Percentiles rank a stretch among this genome's conserved stretches.
Conservation (phyloP, 2,113 vertebrate species). For the Ammodytes marinus region DNA sequence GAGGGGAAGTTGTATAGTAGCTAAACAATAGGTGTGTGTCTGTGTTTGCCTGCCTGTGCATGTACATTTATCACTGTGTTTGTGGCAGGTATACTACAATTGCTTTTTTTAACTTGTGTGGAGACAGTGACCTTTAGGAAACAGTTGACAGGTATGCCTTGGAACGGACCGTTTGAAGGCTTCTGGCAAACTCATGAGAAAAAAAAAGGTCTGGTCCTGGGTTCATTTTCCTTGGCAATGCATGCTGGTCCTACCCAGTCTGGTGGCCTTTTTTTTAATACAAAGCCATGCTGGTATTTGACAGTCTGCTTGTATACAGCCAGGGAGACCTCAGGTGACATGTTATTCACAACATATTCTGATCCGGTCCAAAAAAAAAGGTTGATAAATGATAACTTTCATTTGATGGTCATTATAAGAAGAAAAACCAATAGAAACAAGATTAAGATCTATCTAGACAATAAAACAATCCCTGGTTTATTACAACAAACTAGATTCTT, state of each 20-base stretch:
- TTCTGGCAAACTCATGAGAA: constrained; percentile 24
- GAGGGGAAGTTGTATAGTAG: background rate
- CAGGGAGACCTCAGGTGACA: constrained; percentile 8
- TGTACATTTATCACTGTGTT: background rate
- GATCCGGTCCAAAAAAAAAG: background rate
- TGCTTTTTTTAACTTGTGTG: background rate
- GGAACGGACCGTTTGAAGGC: constrained; percentile 41
- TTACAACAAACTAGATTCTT: background rate
- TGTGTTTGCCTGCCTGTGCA: background rate
- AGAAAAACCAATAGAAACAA: background rate
- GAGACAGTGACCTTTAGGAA: constrained; percentile 27
- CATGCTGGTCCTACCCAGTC: constrained; percentile 24
- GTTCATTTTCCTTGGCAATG: constrained; percentile 68
- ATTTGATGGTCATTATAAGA: background rate
- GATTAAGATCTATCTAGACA: background rate
- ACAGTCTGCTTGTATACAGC: background rate
- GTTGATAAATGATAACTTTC: background rate
- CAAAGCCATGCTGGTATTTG: constrained; percentile 26
- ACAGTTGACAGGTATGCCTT: constrained; percentile 42
- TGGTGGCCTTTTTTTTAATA: constrained; percentile 35
- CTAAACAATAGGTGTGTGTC: background rate
- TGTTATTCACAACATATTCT: background rate
- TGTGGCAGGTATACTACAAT: background rate
- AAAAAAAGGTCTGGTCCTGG: constrained; percentile 53
- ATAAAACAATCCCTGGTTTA: background rate